A percentile compares a stretch with the other conserved stretches of the same genome.
Evolutionary conservation across 2,797 vertebrate genomes (phyloP).

Genomic region (Rhadinocentrus ornatus): DNA sequence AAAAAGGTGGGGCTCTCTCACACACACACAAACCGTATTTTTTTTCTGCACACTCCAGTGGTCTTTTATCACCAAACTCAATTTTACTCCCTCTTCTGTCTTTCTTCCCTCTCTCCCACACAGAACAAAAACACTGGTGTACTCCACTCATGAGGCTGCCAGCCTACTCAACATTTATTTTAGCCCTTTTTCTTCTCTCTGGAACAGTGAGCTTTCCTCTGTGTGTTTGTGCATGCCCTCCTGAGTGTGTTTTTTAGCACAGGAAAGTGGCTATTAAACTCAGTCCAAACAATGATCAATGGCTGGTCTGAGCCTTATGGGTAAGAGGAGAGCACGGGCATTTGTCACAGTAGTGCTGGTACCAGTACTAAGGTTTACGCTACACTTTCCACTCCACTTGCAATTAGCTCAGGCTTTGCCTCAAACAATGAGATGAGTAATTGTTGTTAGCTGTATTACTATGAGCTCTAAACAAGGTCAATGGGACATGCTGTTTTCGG

Average conservation of each 20-base stretch:
- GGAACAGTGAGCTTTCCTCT: slow-evolving; percentile 38
- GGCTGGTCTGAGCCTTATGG: slow-evolving; percentile 46
- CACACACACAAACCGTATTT: slow-evolving; percentile 13
- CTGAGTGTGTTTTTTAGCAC: slow-evolving; percentile 15
- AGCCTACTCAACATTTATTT: slow-evolving; percentile 77
- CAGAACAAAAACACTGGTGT: slow-evolving; percentile 63
- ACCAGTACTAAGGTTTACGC: slow-evolving; percentile 19
- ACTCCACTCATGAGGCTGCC: slow-evolving; percentile 66
- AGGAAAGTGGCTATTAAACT: slow-evolving; percentile 48
- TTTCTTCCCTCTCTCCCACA: slow-evolving; percentile 62
- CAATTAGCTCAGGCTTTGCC: slow-evolving; percentile 50
- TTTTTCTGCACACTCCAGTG: slow-evolving; percentile 30
- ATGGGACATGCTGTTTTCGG: slow-evolving; percentile 13
- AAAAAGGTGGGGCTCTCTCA: slow-evolving; percentile 8
- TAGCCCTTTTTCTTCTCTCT: slow-evolving; percentile 44
- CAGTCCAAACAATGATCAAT: slow-evolving; percentile 56
- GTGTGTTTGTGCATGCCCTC: slow-evolving; percentile 22
- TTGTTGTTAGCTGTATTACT: slow-evolving; percentile 37
- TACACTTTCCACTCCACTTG: slow-evolving; percentile 47
- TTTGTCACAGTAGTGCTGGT: slow-evolving; percentile 49
- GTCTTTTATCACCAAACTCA: slow-evolving; percentile 57
- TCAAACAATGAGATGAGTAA: slow-evolving; percentile 35
- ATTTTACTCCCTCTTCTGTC: slow-evolving; percentile 42
- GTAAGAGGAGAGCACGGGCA: slow-evolving; percentile 28
- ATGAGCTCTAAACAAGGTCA: slow-evolving; percentile 57